phyloP scores from a whole-genome alignment of 2,797 vertebrate species.

The Trematomus bernacchii region DNA sequence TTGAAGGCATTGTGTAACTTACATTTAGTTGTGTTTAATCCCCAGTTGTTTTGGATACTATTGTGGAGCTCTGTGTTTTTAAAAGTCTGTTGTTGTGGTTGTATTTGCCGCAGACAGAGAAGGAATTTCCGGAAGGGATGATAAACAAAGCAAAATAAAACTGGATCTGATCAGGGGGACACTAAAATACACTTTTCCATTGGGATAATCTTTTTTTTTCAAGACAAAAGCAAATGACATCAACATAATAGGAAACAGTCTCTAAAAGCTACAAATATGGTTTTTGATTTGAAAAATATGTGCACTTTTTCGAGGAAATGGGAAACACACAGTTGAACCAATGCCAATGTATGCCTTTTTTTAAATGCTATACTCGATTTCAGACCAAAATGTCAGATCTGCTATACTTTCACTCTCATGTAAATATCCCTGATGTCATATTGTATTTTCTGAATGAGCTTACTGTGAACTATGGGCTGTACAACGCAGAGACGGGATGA shows the following conservation, averaged over 20 bases:
- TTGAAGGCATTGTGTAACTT: no score
- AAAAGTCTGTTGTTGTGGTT: background rate
- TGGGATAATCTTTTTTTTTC: background rate
- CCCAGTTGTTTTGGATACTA: no score
- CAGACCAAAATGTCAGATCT: background rate
- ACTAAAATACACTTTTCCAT: background rate
- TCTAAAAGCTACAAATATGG: background rate
- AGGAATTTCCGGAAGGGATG: background rate
- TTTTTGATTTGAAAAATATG: background rate
- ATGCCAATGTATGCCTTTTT: background rate
- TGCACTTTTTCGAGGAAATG: background rate
- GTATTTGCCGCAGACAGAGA: background rate
- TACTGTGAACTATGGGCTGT: background rate
- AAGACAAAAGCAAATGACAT: background rate
- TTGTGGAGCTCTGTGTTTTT: background rate
- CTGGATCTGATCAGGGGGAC: background rate
- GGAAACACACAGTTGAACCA: background rate
- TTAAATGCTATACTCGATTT: background rate
- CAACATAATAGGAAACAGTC: background rate
- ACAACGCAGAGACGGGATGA: constrained; percentile 1
- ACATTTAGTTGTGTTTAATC: no score
- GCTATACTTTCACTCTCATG: background rate
- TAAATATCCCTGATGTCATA: background rate
- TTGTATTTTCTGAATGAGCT: constrained; percentile 3
- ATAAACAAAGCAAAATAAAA: background rate